These are phyloP conservation scores for Cephus nigrinus DNA, from an alignment of 2,888 invertebrate genomes.

Conservation along the genomic window DNA sequence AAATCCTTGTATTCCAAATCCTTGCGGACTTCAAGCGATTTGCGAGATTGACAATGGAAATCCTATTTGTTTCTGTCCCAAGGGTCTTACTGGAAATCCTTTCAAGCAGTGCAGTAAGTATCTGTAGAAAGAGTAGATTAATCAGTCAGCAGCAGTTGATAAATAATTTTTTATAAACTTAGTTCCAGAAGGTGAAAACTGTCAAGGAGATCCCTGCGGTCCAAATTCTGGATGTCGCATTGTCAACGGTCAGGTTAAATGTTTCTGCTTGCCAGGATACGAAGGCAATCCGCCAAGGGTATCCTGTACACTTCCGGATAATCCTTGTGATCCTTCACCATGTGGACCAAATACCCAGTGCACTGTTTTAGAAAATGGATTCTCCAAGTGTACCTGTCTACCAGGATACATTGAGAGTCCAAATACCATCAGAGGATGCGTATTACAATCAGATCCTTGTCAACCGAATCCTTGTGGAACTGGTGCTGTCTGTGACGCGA, in stretches of 20 bases:
- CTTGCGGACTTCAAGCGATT: conserved; percentile 87
- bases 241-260: conserved; percentile 79
- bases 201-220: conserved; percentile 86
- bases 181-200: conserved; percentile 91
- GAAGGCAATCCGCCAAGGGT: conserved; percentile 85
- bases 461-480: conserved; percentile 85
- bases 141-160: not conserved
- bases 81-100: conserved; percentile 90
- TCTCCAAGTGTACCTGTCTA: conserved; percentile 88
- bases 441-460: conserved; percentile 83
- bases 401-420: conserved; percentile 87
- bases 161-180: conserved; percentile 37
- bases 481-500: conserved; percentile 84
- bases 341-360: conserved; percentile 93
- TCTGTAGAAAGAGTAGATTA: conserved; percentile 10
- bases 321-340: conserved; percentile 86
- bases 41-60: conserved; percentile 88
- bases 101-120: conserved; percentile 90
- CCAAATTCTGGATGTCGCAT: conserved; percentile 85
- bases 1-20: conserved; percentile 85
- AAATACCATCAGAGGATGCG: conserved; percentile 87
- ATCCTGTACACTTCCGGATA: conserved; percentile 78
- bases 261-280: conserved; percentile 89
- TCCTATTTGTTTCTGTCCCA: conserved; percentile 90
- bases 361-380: conserved; percentile 79